Conservation (phyloP, 2,888 invertebrate species). For the Leptogaster cylindrica region DNA sequence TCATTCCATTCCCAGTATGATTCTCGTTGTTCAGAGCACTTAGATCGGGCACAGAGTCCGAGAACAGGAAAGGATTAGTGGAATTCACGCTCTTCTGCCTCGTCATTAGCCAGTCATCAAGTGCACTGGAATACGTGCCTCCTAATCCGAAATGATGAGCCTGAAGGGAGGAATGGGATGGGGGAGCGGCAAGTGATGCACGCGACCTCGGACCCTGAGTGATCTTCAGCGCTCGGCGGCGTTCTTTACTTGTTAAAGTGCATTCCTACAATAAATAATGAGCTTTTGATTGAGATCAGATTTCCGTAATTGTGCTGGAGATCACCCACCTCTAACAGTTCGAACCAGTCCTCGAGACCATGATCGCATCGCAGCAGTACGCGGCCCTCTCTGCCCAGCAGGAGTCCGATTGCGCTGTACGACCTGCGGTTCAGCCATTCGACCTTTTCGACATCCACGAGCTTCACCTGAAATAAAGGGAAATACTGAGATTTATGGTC, state of each 20-base stretch:
- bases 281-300: not conserved
- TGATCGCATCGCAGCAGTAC: constrained; percentile 62
- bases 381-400: constrained; percentile 64
- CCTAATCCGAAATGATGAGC: constrained; percentile 60
- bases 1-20: constrained; percentile 56
- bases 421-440: constrained; percentile 72
- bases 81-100: constrained; percentile 60
- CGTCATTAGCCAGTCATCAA: constrained; percentile 66
- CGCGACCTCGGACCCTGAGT: constrained; percentile 61
- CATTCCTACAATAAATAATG: constrained; percentile 63
- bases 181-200: constrained; percentile 61
- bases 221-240: constrained; percentile 66
- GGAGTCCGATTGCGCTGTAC: constrained; percentile 68
- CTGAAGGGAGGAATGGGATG: constrained; percentile 59
- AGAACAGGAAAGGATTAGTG: constrained; percentile 60
- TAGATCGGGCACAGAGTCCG: constrained; percentile 61
- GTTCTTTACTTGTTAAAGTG: constrained; percentile 69
- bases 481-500: constrained; percentile 42
- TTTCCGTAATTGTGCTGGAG: constrained; percentile 20
- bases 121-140: constrained; percentile 64
- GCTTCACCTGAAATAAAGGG: constrained; percentile 62
- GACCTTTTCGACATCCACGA: constrained; percentile 70
- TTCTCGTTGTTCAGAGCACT: constrained; percentile 60
- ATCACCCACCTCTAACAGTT: constrained; percentile 65
- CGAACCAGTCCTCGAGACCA: constrained; percentile 71